phyloP scores from a whole-genome alignment of 2,797 vertebrate species.

The Falco peregrinus region DNA sequence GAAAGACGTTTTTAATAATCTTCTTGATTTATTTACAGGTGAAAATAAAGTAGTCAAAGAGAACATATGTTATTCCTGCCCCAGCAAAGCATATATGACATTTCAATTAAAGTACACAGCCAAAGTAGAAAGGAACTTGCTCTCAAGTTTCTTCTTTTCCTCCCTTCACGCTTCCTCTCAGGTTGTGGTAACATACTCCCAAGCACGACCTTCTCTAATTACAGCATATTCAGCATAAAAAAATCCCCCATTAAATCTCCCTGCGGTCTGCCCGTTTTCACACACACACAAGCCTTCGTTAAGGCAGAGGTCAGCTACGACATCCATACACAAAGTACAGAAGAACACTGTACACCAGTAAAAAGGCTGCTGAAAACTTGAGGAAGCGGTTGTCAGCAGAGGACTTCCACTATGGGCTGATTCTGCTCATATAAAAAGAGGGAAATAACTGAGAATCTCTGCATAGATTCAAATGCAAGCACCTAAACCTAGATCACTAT shows the following conservation, averaged over 20 bases:
- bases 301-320: not conserved
- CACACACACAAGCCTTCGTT: not conserved
- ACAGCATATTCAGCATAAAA: not conserved
- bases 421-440: not conserved
- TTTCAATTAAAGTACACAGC: not conserved
- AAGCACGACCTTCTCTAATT: not conserved
- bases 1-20: not conserved
- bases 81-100: not conserved
- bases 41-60: not conserved
- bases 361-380: not conserved
- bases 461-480: not conserved
- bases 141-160: not conserved
- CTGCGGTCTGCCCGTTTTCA: not conserved
- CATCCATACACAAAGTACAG: not conserved
- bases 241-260: not conserved
- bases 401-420: not conserved
- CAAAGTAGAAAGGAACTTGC: not conserved
- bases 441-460: not conserved
- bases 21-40: not conserved
- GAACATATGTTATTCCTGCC: not conserved
- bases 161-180: not conserved
- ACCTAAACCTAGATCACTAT: not conserved
- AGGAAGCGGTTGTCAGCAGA: not conserved
- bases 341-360: not conserved
- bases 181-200: not conserved